Conservation (phyloP, 2,888 invertebrate genomes). For the Schizaphis graminum region DNA sequence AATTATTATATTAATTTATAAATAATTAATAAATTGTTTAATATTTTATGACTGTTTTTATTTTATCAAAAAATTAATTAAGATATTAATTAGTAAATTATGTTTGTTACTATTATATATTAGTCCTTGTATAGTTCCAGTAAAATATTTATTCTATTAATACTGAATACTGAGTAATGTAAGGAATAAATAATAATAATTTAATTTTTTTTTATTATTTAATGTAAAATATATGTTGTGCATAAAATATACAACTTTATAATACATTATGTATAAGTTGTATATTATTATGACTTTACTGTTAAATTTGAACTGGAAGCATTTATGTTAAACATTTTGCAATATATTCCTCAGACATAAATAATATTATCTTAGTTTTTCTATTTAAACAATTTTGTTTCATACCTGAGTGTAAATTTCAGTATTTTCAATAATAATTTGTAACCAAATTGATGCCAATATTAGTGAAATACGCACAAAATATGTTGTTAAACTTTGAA, state of each 20-base stretch:
- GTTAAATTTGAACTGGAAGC: background rate
- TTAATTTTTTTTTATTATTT: background rate
- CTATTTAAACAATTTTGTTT: background rate
- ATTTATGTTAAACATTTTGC: background rate
- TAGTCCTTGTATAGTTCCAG: background rate
- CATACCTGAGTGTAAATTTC: background rate
- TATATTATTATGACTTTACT: background rate
- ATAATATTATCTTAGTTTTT: background rate
- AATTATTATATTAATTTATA: slow-evolving; percentile 5
- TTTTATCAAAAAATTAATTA: background rate
- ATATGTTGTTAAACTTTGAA: slow-evolving; percentile 5
- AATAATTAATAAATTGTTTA: slow-evolving; percentile 16
- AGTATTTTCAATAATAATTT: background rate
- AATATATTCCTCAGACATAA: background rate
- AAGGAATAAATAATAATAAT: background rate
- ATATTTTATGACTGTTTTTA: background rate
- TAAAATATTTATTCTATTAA: background rate
- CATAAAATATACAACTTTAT: background rate
- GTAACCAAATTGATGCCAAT: background rate
- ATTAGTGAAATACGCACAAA: background rate
- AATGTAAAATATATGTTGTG: background rate
- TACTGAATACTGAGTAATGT: background rate
- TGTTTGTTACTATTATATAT: background rate
- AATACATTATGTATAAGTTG: background rate
- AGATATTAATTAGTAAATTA: background rate